Evolutionary conservation across 2,888 invertebrate species (phyloP).

Genomic region (Dryobotodes eremita): DNA sequence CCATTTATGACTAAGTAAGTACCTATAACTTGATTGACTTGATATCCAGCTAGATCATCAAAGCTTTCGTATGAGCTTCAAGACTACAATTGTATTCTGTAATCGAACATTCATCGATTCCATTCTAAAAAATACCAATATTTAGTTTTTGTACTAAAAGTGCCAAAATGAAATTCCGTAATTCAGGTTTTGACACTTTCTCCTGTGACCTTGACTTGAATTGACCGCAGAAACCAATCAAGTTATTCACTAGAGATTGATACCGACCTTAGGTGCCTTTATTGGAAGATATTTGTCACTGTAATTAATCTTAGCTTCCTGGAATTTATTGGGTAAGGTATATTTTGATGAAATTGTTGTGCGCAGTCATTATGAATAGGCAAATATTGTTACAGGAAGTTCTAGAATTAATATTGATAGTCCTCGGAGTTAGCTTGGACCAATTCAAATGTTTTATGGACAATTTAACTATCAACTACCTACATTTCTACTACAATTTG

Average conservation of each 20-base stretch:
- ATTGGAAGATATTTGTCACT: slow-evolving; percentile 81
- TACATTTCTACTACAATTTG: not conserved
- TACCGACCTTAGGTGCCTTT: slow-evolving; percentile 72
- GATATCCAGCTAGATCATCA: not conserved
- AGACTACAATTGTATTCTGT: not conserved
- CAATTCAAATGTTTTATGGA: not conserved
- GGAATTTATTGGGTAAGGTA: slow-evolving; percentile 65
- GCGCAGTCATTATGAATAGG: slow-evolving; percentile 2
- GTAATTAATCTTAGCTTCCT: slow-evolving; percentile 74
- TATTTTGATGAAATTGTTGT: slow-evolving; percentile 44
- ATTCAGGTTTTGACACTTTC: slow-evolving; percentile 42
- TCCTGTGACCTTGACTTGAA: slow-evolving; percentile 70
- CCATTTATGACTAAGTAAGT: not conserved
- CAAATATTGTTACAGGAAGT: not conserved
- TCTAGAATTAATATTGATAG: not conserved
- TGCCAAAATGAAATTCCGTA: slow-evolving; percentile 20
- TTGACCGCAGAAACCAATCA: slow-evolving; percentile 81
- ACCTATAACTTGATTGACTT: not conserved
- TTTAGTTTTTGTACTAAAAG: not conserved
- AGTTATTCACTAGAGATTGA: slow-evolving; percentile 83
- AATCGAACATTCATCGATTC: not conserved
- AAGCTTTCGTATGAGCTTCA: not conserved
- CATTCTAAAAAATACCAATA: not conserved
- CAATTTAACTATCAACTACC: not conserved
- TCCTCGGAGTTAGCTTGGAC: not conserved